Evolutionary conservation across 2,113 vertebrate genomes (phyloP).

Genomic region (Chloropsis cyanopogon): DNA sequence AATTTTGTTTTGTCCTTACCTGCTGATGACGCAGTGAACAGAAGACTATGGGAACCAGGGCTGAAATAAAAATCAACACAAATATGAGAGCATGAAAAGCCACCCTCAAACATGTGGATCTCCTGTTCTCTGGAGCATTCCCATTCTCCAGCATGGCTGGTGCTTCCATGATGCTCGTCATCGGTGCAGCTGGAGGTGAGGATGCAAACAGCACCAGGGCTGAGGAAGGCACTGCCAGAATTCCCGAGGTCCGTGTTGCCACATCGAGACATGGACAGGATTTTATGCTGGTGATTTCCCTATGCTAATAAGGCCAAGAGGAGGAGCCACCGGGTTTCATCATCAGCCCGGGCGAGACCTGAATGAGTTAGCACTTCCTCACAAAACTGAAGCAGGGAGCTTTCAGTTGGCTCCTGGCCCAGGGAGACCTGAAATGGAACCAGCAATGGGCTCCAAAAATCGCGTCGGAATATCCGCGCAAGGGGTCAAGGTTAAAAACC

Average conservation of each 20-base stretch:
- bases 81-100: neutral
- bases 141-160: neutral
- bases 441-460: neutral
- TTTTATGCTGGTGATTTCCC: neutral
- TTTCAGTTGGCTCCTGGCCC: conserved; percentile 17
- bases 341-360: fast-evolving
- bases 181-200: neutral
- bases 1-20: conserved; percentile 45
- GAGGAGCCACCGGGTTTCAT: neutral
- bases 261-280: neutral
- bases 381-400: neutral
- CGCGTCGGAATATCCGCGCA: fast-evolving
- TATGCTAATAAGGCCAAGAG: neutral
- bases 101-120: fast-evolving
- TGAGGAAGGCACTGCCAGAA: neutral
- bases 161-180: neutral
- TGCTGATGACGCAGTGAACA: neutral
- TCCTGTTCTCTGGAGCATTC: neutral
- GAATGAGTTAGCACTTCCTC: conserved; percentile 1
- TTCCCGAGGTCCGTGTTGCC: neutral
- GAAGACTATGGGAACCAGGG: neutral
- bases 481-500: neutral
- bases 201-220: neutral
- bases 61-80: neutral
- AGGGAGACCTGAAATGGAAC: neutral